Evolutionary conservation across 2,797 vertebrate species (phyloP).

Genomic region (Melanotaenia nigrans): DNA sequence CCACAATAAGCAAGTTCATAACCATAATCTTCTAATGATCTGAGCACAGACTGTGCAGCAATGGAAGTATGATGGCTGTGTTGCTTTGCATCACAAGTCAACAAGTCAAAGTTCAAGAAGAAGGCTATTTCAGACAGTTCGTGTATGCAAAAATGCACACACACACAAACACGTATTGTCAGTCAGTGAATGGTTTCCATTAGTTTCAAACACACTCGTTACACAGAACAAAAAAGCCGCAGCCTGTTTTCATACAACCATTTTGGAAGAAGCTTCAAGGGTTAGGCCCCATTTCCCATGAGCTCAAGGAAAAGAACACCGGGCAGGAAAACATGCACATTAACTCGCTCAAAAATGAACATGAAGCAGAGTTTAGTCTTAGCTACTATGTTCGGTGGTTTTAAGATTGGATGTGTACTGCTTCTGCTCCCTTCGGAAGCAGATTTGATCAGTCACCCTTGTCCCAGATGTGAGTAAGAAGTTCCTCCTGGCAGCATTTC

Average conservation of each 20-base stretch:
- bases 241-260: slow-evolving; percentile 37
- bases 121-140: slow-evolving; percentile 21
- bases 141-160: slow-evolving; percentile 17
- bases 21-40: slow-evolving; percentile 45
- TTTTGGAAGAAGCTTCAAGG: slow-evolving; percentile 49
- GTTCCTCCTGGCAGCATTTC: slow-evolving; percentile 56
- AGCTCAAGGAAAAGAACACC: slow-evolving; percentile 29
- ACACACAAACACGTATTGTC: slow-evolving; percentile 6
- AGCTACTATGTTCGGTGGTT: slow-evolving; percentile 67
- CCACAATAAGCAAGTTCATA: slow-evolving; percentile 45
- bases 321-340: slow-evolving; percentile 42
- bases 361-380: slow-evolving; percentile 21
- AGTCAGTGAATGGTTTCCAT: slow-evolving; percentile 48
- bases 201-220: slow-evolving; percentile 43
- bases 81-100: slow-evolving; percentile 52
- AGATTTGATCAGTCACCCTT: slow-evolving; percentile 70
- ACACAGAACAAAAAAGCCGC: slow-evolving; percentile 46
- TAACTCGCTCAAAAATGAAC: slow-evolving; percentile 12
- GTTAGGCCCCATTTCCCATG: slow-evolving; percentile 27
- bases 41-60: slow-evolving; percentile 12
- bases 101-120: slow-evolving; percentile 52
- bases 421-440: slow-evolving; percentile 70
- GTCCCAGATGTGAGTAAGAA: slow-evolving; percentile 67
- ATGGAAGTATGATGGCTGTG: slow-evolving; percentile 22
- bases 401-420: slow-evolving; percentile 43